Conservation (phyloP, 2,888 invertebrate species). For the Chymomyza fuscimana region DNA sequence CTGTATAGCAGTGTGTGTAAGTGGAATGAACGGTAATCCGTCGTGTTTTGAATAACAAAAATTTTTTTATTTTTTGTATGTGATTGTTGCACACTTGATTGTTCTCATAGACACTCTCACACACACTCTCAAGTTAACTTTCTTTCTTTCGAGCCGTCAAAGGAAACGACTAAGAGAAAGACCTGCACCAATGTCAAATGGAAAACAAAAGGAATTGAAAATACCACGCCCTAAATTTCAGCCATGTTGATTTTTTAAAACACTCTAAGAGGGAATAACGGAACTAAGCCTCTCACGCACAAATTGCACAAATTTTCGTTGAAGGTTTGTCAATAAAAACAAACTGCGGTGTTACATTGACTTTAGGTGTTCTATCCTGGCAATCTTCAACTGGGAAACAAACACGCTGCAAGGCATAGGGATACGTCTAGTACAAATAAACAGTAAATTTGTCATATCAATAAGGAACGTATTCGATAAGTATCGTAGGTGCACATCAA, state of each 20-base stretch:
- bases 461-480: constrained; percentile 18
- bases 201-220: not conserved
- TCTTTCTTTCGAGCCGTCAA: not conserved
- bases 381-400: constrained; percentile 61
- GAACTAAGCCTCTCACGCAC: constrained; percentile 64
- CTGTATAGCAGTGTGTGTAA: constrained; percentile 49
- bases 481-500: not conserved
- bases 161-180: constrained; percentile 1
- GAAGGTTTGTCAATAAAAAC: constrained; percentile 68
- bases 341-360: constrained; percentile 38
- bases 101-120: not conserved
- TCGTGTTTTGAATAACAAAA: constrained; percentile 76
- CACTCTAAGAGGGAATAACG: constrained; percentile 66
- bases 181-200: not conserved
- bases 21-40: constrained; percentile 76
- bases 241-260: constrained; percentile 52
- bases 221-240: not conserved
- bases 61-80: constrained; percentile 44
- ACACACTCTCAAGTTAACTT: constrained; percentile 13
- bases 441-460: constrained; percentile 31
- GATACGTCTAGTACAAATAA: constrained; percentile 13
- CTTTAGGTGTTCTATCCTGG: constrained; percentile 50
- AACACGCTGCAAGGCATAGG: not conserved
- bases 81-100: constrained; percentile 63
- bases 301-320: constrained; percentile 63